Conservation (phyloP, 2,797 vertebrate genomes). For the Falco cherrug region DNA sequence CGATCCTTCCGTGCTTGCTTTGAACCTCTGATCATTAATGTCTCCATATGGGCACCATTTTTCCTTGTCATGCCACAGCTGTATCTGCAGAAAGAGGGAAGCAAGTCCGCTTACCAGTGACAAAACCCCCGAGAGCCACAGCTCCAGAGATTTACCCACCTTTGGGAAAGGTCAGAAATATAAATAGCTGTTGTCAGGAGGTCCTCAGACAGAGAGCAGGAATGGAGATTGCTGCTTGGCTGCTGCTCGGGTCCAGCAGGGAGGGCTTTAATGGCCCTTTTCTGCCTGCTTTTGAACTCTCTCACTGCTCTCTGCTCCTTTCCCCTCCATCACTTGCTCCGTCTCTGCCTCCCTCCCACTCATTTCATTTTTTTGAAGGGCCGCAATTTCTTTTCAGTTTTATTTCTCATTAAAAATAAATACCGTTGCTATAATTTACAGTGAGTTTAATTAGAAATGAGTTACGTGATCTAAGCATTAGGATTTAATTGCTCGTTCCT, state of each 20-base stretch:
- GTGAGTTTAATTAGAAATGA: constrained; percentile 73
- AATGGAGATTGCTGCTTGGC: background rate
- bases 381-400: constrained; percentile 51
- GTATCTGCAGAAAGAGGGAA: background rate
- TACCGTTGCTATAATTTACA: constrained; percentile 69
- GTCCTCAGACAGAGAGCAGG: background rate
- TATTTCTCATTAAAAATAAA: constrained; percentile 75
- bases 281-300: background rate
- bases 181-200: constrained; percentile 27
- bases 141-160: background rate
- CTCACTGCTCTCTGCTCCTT: background rate
- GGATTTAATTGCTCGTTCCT: constrained; percentile 71
- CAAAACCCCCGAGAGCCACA: background rate
- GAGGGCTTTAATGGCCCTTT: background rate
- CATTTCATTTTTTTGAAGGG: constrained; percentile 45
- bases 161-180: constrained; percentile 39
- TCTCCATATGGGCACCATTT: constrained; percentile 63
- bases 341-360: background rate
- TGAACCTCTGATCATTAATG: constrained; percentile 48
- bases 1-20: constrained; percentile 34
- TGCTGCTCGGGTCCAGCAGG: background rate
- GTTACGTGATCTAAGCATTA: constrained; percentile 67
- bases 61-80: constrained; percentile 47
- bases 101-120: background rate
- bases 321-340: fast-evolving